A percentile compares a stretch with the other conserved stretches of the same genome.
These are phyloP conservation scores for Synanthedon tipuliformis DNA, from an alignment of 2,888 invertebrate species.

Conservation along the genomic window DNA sequence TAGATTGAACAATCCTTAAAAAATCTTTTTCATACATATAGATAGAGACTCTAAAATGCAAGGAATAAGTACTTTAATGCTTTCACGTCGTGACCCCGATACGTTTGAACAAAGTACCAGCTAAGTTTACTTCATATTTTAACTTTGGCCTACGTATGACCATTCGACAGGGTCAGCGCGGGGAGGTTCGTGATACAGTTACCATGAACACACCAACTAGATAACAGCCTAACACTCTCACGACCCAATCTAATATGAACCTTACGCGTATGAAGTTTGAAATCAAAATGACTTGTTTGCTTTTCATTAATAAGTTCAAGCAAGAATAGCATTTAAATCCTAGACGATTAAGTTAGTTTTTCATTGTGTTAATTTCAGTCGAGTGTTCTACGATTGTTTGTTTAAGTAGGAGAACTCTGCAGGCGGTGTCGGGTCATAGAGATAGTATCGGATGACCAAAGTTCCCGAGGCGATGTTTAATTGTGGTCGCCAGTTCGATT, in stretches of 20 bases:
- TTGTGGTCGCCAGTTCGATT: constrained; percentile 34
- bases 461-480: constrained; percentile 54
- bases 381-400: background rate
- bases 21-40: too few relatives aligned
- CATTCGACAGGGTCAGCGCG: constrained; percentile 30
- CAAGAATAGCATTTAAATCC: background rate
- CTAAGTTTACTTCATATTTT: constrained; percentile 23
- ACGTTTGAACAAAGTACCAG: constrained; percentile 7
- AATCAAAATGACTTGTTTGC: background rate
- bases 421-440: constrained; percentile 43
- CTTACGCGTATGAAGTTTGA: background rate
- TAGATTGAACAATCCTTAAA: too few relatives aligned
- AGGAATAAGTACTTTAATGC: too few relatives aligned
- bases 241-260: too few relatives aligned
- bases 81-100: too few relatives aligned
- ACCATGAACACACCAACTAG: constrained; percentile 7
- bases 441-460: constrained; percentile 50
- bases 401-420: constrained; percentile 14
- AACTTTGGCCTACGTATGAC: constrained; percentile 30
- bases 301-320: background rate
- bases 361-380: background rate
- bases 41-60: too few relatives aligned
- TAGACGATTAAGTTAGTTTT: background rate
- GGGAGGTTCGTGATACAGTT: constrained; percentile 29
- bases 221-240: background rate